Evolutionary conservation across 2,888 invertebrate genomes (phyloP).

Genomic region (Hyposoter didymator): DNA sequence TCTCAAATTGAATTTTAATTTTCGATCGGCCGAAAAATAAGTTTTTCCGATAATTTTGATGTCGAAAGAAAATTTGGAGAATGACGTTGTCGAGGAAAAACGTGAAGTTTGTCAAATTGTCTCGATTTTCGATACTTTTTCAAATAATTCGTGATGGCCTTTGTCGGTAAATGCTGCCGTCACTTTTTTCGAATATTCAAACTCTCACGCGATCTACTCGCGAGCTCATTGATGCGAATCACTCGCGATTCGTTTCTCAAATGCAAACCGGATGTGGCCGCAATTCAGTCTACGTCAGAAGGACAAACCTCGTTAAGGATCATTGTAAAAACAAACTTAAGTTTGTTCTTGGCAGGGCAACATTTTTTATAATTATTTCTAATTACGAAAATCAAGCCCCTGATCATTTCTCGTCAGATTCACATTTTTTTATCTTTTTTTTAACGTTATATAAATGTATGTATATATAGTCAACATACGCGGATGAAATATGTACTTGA

Average conservation of each 20-base stretch:
- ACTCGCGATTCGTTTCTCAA: conserved; percentile 9
- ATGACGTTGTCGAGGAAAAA: not conserved
- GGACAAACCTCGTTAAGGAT: not conserved
- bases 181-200: not conserved
- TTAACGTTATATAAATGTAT: not conserved
- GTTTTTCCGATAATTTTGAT: conserved; percentile 55
- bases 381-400: not conserved
- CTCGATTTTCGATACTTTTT: not conserved
- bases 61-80: conserved; percentile 36
- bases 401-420: not conserved
- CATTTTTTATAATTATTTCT: not conserved
- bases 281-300: conserved; percentile 10
- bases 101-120: conserved; percentile 4
- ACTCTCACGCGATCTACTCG: not conserved
- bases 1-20: conserved; percentile 12
- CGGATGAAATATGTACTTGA: conserved; percentile 23
- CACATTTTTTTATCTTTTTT: not conserved
- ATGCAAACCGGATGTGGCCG: conserved; percentile 12
- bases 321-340: not conserved
- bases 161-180: not conserved
- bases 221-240: conserved; percentile 1
- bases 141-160: not conserved
- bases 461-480: not conserved
- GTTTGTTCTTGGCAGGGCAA: not conserved
- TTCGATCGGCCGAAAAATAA: conserved; percentile 1